Evolutionary conservation across 2,888 invertebrate genomes (phyloP), one percentile per base, ranked within the genome.

Genomic region (Lasioglossum lativentre): DNA sequence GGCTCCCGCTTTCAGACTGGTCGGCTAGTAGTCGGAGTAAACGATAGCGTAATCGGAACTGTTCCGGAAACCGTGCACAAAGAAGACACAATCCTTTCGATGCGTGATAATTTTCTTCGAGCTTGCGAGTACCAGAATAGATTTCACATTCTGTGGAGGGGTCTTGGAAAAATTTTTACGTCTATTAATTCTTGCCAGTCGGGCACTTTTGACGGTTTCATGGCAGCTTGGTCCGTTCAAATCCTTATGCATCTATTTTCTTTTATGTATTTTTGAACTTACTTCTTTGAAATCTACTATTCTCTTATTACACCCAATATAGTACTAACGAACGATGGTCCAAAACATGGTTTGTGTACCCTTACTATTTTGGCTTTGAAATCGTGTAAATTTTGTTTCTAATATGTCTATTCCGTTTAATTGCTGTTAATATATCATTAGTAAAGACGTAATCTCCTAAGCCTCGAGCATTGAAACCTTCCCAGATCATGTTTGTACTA

Each of bases 1-100:
- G 85, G 68, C 45, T 77, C 77, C 81, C 56, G 75, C 74, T 78
- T 75, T 85, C 86, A 78, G 81, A 72, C 86, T 38, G 75, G 70
- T 23, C 23, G 30, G 45, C 77, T 23, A 85, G 80, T 86, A 72
- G 85, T 85, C 34, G 27, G 34, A 66, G 76, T 85, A 81, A 71
- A 86, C 59, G 83, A 74, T 70, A 70, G 16, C 74, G 66, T 45
- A 30, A 10, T 30, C 63, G 27, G 42, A 71, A 27, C 42, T 34
- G 78, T 56, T 72, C 47, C 63, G 45, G 63, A 16, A 23, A 30
- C 27, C 34, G 38, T 19, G 27, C 27, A 34, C 38, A 27, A 71
- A 40, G 14, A 38, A 68, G 71, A 38, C 8, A 19, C 63, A 19
- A 30, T 63, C 63, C 19, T 63, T 19, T 63, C 30, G 30, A 30